Conservation (phyloP, 2,888 invertebrate species). For the Chrysolina haemoptera region DNA sequence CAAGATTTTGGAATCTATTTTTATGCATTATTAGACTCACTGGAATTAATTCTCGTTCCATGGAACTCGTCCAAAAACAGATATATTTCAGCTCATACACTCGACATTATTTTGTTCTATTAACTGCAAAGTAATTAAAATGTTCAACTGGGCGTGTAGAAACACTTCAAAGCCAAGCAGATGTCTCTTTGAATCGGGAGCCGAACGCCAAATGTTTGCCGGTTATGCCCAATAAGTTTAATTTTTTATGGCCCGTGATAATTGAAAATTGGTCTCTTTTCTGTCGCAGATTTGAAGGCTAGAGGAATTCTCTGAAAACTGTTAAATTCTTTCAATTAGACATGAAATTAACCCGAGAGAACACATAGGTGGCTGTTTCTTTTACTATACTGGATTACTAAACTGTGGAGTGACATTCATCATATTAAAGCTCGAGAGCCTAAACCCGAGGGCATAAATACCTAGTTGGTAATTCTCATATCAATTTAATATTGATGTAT, state of each 20-base stretch:
- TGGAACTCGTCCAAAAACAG: conserved; percentile 13
- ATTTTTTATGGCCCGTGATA: conserved; percentile 37
- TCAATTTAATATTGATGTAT: too few relatives aligned
- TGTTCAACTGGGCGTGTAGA: conserved; percentile 43
- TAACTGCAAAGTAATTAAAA: conserved; percentile 41
- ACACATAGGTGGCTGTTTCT: too few relatives aligned
- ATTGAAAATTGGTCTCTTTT: conserved; percentile 28
- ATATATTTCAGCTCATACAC: background rate
- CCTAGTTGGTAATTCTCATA: too few relatives aligned
- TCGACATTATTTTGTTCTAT: conserved; percentile 33
- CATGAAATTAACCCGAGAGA: too few relatives aligned
- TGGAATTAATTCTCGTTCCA: background rate
- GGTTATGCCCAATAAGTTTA: conserved; percentile 41
- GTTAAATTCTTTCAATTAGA: background rate
- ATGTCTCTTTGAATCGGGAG: conserved; percentile 35
- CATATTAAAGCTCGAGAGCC: too few relatives aligned
- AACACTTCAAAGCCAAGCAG: conserved; percentile 45
- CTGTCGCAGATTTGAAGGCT: background rate
- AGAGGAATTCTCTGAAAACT: background rate
- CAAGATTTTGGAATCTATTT: too few relatives aligned
- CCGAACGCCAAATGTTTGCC: conserved; percentile 38
- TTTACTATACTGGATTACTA: too few relatives aligned
- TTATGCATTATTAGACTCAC: background rate
- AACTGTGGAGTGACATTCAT: too few relatives aligned
- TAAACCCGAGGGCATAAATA: too few relatives aligned